These are phyloP conservation scores for Drosophila austrosaltans DNA, from an alignment of 2,888 invertebrate genomes.

Conservation along the genomic window DNA sequence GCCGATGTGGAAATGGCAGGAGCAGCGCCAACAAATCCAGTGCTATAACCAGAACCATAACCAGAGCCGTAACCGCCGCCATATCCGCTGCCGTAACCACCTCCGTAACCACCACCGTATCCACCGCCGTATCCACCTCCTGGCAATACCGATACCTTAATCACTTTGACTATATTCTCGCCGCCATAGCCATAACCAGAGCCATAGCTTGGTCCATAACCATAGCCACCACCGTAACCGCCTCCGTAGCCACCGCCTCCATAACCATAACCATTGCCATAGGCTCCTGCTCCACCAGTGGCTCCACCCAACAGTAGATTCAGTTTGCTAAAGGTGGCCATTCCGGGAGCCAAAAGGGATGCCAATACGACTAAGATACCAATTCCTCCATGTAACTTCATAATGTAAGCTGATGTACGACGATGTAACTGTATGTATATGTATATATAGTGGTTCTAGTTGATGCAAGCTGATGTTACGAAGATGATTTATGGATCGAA, in stretches of 20 bases:
- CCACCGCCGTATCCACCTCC: slow-evolving; percentile 49
- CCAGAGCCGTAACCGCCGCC: slow-evolving; percentile 44
- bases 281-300: slow-evolving; percentile 25
- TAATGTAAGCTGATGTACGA: slow-evolving; percentile 28
- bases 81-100: slow-evolving; percentile 53
- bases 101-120: slow-evolving; percentile 50
- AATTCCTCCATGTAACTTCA: slow-evolving; percentile 54
- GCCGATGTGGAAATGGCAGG: slow-evolving; percentile 72
- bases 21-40: slow-evolving; percentile 64
- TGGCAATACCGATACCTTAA: slow-evolving; percentile 63
- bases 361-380: slow-evolving; percentile 41
- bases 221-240: slow-evolving; percentile 43
- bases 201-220: slow-evolving; percentile 45
- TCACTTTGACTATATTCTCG: slow-evolving; percentile 66
- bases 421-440: no score
- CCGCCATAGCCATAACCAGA: slow-evolving; percentile 49
- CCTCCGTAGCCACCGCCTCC: slow-evolving; percentile 35
- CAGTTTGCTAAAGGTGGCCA: slow-evolving; percentile 73
- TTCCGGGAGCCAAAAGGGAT: slow-evolving; percentile 47
- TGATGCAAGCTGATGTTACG: not conserved
- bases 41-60: slow-evolving; percentile 49
- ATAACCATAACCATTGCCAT: slow-evolving; percentile 47
- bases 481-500: slow-evolving; percentile 1
- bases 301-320: slow-evolving; percentile 61
- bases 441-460: no score